Percentiles rank a stretch among this genome's conserved stretches.
Conservation (phyloP, 2,888 invertebrate genomes). For the Escarpia spicata region DNA sequence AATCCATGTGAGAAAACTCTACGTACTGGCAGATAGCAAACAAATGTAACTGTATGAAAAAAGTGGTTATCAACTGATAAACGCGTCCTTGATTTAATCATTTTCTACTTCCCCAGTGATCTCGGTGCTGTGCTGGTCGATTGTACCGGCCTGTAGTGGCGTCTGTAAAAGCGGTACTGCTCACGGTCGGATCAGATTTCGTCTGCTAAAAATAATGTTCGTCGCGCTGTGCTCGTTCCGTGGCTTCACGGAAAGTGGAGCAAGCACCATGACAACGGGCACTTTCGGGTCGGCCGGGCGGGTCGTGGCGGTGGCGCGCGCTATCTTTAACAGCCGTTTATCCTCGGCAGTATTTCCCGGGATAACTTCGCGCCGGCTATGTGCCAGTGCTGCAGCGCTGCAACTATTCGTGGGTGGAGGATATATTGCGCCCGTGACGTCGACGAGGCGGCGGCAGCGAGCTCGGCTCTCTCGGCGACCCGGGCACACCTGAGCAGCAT, state of each 20-base stretch:
- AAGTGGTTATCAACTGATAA: not conserved
- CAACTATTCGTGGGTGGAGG: conserved; percentile 7
- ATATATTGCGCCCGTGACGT: conserved; percentile 13
- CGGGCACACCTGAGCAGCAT: not conserved
- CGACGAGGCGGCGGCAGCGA: not conserved
- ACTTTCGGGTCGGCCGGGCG: not conserved
- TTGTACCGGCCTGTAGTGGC: not conserved
- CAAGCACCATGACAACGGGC: not conserved
- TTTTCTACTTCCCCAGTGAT: not conserved
- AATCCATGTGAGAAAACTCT: no score
- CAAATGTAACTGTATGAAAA: not conserved
- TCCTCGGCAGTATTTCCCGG: conserved; percentile 16
- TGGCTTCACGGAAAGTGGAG: conserved; percentile 13
- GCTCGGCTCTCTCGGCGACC: not conserved
- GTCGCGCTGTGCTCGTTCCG: conserved; percentile 12
- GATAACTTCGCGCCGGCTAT: not conserved
- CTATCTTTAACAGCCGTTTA: conserved; percentile 16
- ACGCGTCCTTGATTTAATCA: not conserved
- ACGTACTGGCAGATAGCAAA: not conserved
- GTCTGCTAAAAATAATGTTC: not conserved
- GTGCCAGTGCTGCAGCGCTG: not conserved
- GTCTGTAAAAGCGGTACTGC: not conserved
- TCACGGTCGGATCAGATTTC: not conserved
- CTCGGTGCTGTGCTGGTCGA: not conserved
- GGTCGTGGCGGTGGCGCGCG: conserved; percentile 4